A percentile compares a stretch with the other conserved stretches of the same genome.
phyloP scores from a whole-genome alignment of 2,888 invertebrate species.

The Athalia cordata region DNA sequence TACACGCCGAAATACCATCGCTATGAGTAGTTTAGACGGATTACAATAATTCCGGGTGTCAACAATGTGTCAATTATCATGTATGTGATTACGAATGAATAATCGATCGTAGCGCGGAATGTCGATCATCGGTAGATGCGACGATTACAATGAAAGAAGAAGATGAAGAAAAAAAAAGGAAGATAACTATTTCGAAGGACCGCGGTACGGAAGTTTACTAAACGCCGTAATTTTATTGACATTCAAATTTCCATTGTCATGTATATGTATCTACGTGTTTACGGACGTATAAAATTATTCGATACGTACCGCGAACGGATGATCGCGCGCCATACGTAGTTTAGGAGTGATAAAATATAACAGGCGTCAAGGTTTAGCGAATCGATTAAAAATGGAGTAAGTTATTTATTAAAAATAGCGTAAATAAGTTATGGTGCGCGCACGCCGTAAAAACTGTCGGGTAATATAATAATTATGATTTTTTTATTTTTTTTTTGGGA shows the following conservation, averaged over 20 bases:
- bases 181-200: constrained; percentile 18
- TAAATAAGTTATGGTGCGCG: neutral
- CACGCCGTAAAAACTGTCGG: too few species aligned
- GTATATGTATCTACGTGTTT: neutral
- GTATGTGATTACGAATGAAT: constrained; percentile 2
- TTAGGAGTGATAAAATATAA: too few species aligned
- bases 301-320: neutral
- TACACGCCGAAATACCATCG: neutral
- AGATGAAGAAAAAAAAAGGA: neutral
- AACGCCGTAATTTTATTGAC: neutral
- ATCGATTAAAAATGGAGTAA: neutral
- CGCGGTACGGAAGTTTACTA: constrained; percentile 8
- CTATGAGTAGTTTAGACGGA: neutral
- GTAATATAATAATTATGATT: too few species aligned
- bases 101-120: constrained; percentile 13
- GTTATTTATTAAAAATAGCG: neutral
- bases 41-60: constrained; percentile 26
- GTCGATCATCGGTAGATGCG: neutral
- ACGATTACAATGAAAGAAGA: neutral
- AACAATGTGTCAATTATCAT: constrained; percentile 11
- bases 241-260: constrained; percentile 8
- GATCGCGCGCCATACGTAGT: too few species aligned
- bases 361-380: neutral
- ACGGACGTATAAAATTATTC: neutral
- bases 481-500: too few species aligned